Conservation (phyloP, 2,888 invertebrate genomes). For the Selenia dentaria region DNA sequence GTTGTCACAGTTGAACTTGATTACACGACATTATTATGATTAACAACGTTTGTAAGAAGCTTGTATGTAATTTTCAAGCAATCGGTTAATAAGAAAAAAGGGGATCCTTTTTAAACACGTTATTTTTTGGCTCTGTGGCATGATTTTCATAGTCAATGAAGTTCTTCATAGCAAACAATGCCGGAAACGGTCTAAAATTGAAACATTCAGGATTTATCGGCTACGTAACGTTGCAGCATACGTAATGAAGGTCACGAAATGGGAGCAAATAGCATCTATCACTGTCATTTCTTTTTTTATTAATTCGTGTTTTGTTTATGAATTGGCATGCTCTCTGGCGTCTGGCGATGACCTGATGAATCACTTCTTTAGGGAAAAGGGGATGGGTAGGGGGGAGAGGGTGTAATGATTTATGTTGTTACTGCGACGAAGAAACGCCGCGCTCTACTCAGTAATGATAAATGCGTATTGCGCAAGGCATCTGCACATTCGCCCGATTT, state of each 20-base stretch:
- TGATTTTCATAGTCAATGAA: too few relatives aligned
- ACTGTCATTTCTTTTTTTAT: conserved; percentile 37
- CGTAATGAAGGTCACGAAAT: conserved; percentile 28
- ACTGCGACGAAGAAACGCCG: conserved; percentile 53
- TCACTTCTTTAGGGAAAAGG: conserved; percentile 37
- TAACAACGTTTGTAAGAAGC: too few relatives aligned
- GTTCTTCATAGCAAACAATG: background rate
- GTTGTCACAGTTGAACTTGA: too few relatives aligned
- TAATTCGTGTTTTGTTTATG: conserved; percentile 38
- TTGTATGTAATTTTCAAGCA: too few relatives aligned
- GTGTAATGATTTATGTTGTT: conserved; percentile 71
- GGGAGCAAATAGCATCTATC: conserved; percentile 26
- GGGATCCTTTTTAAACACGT: too few relatives aligned
- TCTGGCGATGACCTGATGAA: conserved; percentile 57
- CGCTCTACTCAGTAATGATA: conserved; percentile 60
- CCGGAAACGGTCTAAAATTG: conserved; percentile 29
- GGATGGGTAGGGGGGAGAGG: conserved; percentile 38
- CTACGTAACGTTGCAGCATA: conserved; percentile 22
- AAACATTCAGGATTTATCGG: conserved; percentile 24
- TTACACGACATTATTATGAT: too few relatives aligned
- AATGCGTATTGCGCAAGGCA: conserved; percentile 60
- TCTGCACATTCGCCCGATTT: conserved; percentile 21
- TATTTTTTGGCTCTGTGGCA: too few relatives aligned
- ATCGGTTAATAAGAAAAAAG: too few relatives aligned
- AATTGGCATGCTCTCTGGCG: conserved; percentile 34